A percentile compares a stretch with the other conserved stretches of the same genome.
Evolutionary conservation across 2,113 vertebrate species (phyloP).

Genomic region (Meriones unguiculatus): DNA sequence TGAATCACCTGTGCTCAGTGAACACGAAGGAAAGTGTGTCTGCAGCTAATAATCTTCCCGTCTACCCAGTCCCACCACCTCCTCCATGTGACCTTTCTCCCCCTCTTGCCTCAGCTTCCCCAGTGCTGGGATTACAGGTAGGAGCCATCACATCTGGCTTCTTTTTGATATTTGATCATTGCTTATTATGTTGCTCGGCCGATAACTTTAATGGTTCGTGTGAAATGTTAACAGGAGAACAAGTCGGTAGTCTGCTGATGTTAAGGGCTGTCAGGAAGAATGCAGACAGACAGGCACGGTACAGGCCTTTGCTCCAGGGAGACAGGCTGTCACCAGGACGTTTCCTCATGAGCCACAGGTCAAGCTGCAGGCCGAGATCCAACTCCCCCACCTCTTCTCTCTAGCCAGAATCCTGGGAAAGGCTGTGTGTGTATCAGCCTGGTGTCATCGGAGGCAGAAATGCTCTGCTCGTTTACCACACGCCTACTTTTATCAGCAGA

Average conservation of each 20-base stretch:
- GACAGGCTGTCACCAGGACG: background rate
- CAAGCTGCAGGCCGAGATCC: background rate
- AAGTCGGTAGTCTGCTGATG: background rate
- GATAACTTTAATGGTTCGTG: slow-evolving; percentile 7
- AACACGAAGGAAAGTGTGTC: background rate
- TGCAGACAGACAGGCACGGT: no score
- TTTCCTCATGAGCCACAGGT: background rate
- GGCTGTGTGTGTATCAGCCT: background rate
- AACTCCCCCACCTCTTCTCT: background rate
- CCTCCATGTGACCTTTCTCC: background rate
- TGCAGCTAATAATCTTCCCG: background rate
- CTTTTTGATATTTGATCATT: background rate
- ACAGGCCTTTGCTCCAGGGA: background rate
- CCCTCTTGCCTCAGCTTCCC: no score
- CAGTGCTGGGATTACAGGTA: background rate
- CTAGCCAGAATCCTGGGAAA: slow-evolving; percentile 17
- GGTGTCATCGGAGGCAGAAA: slow-evolving; percentile 20
- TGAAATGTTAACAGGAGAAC: background rate
- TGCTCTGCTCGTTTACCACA: background rate
- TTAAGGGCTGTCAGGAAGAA: no score
- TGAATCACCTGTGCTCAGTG: background rate
- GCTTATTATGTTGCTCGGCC: slow-evolving; percentile 28
- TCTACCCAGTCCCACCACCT: no score
- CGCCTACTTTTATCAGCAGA: slow-evolving; percentile 1
- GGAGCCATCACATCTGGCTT: no score